A percentile compares a stretch with the other conserved stretches of the same genome.
Conservation (phyloP, 2,113 vertebrate species). For the Pseudopodoces humilis region DNA sequence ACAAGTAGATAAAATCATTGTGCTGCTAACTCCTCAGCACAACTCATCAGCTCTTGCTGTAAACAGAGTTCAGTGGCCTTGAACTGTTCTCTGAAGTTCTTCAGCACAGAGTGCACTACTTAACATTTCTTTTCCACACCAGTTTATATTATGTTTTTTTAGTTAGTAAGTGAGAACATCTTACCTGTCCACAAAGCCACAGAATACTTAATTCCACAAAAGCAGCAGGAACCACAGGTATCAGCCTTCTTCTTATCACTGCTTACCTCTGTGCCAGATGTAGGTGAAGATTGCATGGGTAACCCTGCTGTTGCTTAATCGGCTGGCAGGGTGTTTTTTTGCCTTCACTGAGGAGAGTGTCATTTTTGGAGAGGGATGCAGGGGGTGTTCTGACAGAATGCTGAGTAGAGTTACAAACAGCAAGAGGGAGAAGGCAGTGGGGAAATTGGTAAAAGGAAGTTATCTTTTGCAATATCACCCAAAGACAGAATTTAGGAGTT, state of each 20-base stretch:
- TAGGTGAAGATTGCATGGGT: neutral
- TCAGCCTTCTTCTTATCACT: neutral
- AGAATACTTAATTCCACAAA: neutral
- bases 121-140: neutral
- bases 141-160: neutral
- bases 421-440: neutral
- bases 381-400: neutral
- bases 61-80: neutral
- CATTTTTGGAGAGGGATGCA: neutral
- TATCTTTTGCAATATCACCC: neutral
- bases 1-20: neutral
- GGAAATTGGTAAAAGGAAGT: neutral
- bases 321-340: neutral
- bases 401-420: neutral
- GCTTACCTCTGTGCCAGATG: neutral
- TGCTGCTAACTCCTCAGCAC: neutral
- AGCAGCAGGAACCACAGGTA: neutral
- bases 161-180: neutral
- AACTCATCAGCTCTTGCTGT: neutral
- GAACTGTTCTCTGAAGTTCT: neutral
- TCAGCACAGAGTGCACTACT: neutral
- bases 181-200: neutral
- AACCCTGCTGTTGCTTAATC: accelerated
- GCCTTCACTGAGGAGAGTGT: neutral
- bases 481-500: neutral